These are phyloP conservation scores for Conus betulinus DNA, from an alignment of 1,140 invertebrate genomes.

Conservation along the genomic window DNA sequence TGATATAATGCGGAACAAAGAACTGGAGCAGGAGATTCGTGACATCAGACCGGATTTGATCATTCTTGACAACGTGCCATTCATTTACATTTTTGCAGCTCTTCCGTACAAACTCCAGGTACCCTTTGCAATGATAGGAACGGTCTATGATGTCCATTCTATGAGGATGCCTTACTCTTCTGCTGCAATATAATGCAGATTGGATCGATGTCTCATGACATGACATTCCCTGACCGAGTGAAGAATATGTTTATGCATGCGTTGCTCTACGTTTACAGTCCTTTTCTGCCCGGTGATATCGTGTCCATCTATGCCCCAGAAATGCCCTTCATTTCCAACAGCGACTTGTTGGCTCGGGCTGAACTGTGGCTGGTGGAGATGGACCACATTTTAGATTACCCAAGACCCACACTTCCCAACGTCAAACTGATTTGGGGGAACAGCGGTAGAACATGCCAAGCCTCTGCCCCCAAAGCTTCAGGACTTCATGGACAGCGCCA, in stretches of 20 bases:
- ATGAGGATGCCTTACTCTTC: constrained; percentile 20
- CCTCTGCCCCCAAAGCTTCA: constrained; percentile 33
- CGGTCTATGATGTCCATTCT: not conserved
- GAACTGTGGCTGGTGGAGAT: constrained; percentile 49
- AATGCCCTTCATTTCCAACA: constrained; percentile 2
- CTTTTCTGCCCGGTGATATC: not conserved
- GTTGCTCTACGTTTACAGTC: not conserved
- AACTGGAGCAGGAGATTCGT: not conserved
- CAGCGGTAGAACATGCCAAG: constrained; percentile 33
- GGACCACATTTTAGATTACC: constrained; percentile 54
- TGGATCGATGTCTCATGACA: not conserved
- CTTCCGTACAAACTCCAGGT: constrained; percentile 39
- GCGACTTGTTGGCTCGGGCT: constrained; percentile 27
- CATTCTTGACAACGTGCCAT: not conserved
- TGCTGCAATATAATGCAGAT: not conserved
- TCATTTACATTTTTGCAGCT: not conserved
- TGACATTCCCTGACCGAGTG: constrained; percentile 37
- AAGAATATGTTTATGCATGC: not conserved
- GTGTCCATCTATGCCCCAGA: constrained; percentile 34
- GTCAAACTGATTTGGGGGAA: constrained; percentile 55
- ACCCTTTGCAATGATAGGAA: constrained; percentile 35
- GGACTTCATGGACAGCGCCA: constrained; percentile 34
- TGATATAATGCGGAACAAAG: not conserved
- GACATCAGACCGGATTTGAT: constrained; percentile 24
- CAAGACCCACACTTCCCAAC: constrained; percentile 49